Base-by-base conservation (phyloP, 2,888 invertebrate species). In the Agriopis leucophaearia region DNA sequence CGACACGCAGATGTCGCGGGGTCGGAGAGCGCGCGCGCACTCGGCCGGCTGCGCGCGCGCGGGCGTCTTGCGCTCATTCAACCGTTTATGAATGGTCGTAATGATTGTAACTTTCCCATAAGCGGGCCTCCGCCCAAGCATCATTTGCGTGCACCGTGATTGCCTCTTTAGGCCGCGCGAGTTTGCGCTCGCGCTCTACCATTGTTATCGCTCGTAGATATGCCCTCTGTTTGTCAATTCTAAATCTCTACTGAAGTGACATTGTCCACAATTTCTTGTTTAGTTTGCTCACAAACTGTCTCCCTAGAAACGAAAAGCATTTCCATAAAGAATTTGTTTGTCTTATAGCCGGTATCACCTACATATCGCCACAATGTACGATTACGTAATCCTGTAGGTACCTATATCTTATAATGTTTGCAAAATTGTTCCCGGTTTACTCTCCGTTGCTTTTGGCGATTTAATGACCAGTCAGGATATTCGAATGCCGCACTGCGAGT, bases 61-160 rank as follows among this genome's bases (percentile, higher is more conserved):
- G 74, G 74, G 71, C 82, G 88, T 86, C 86, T 87, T 87, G 88
- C 85, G 88, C 88, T 89, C 91, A 91, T 92, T 93, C 90, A 92
- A 88, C 87, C 90, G 88, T 88, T 89, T 85, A 91, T 91, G 91
- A 92, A 92, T 92, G 92, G 88, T 87, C 79, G 89, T 89, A 89
- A 89, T 85, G 85, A 86, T 89, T 83, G 89, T 87, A 87, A 88
- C 90, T 91, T 92, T 92, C 91, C 89, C 90, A 90, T 90, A 87
- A 87, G 83, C 84, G 86, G 89, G 85, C 89, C 88, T 86, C 86
- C 85, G 86, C 85, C 83, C 83, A 85, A 74, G 80, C 81, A 82
- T 79, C 76, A 79, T 80, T 84, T 79, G 82, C 79, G 81, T 80
- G 80, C 73, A 75, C 74, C 66, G 70, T 80, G 78, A 83, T 83